phyloP scores from a whole-genome alignment of 37 sponge, comb jelly and placozoan genomes.

The Ianthella basta region DNA sequence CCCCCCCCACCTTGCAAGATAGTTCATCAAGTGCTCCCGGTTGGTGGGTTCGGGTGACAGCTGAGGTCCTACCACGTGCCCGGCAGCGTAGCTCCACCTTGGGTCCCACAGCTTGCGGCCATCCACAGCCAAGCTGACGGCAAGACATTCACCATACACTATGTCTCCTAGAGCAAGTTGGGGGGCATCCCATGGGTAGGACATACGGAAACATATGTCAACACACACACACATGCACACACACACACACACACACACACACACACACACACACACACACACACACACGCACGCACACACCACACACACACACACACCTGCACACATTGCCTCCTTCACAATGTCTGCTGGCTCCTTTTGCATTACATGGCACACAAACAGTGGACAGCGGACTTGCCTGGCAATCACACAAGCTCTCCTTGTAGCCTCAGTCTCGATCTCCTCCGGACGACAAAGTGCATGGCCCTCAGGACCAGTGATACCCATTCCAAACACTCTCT shows the following conservation, averaged over 20 bases:
- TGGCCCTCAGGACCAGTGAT: slow-evolving; percentile 95
- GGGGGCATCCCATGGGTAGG: not conserved
- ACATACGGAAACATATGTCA: too few species aligned
- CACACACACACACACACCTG: too few species aligned
- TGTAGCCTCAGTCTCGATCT: slow-evolving; percentile 91
- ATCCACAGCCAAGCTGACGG: slow-evolving; percentile 84
- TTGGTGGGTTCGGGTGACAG: slow-evolving; percentile 86
- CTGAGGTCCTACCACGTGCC: slow-evolving; percentile 91
- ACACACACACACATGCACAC: too few species aligned
- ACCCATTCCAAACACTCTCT: slow-evolving; percentile 80
- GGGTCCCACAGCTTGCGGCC: slow-evolving; percentile 86
- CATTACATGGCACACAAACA: slow-evolving; percentile 95
- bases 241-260: too few species aligned
- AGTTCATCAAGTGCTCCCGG: slow-evolving; percentile 73
- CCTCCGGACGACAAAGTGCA: slow-evolving; percentile 95
- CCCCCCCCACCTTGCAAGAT: slow-evolving; percentile 71
- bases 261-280: too few species aligned
- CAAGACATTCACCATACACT: slow-evolving; percentile 93
- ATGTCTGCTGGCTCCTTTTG: slow-evolving; percentile 84
- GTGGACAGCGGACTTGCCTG: slow-evolving; percentile 86
- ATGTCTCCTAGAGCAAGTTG: slow-evolving; percentile 49
- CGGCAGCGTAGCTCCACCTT: slow-evolving; percentile 87
- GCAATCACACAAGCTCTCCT: slow-evolving; percentile 79
- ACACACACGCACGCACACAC: too few species aligned
- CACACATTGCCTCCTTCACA: slow-evolving; percentile 39